Evolutionary conservation across 2,113 vertebrate genomes (phyloP).

Genomic region (Ivindomyrus marchei): DNA sequence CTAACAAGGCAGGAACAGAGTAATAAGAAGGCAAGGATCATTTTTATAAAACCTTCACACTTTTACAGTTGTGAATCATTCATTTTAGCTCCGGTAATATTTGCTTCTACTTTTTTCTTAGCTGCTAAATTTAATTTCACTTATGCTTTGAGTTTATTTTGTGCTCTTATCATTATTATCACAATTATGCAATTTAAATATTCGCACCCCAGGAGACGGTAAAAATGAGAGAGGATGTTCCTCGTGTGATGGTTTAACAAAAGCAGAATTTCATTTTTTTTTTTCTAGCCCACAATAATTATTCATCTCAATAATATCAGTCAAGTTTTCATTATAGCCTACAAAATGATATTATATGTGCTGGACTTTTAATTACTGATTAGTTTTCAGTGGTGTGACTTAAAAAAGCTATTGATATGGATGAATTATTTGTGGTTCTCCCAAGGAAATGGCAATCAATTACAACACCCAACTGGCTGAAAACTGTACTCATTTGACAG

Average conservation of each 20-base stretch:
- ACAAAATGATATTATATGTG: background rate
- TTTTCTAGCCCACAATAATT: background rate
- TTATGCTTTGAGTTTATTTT: background rate
- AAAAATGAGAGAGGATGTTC: background rate
- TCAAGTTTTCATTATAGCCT: background rate
- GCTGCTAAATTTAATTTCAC: background rate
- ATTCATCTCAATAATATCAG: background rate
- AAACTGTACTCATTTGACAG: background rate
- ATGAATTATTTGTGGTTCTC: background rate
- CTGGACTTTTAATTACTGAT: background rate
- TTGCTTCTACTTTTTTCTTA: background rate
- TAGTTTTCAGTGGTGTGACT: background rate
- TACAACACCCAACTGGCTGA: background rate
- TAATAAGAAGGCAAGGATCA: background rate
- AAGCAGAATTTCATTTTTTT: background rate
- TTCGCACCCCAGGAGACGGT: background rate
- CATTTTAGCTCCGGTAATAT: background rate
- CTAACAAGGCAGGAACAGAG: background rate
- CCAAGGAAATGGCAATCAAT: background rate
- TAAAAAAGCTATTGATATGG: constrained; percentile 1
- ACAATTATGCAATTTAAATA: background rate
- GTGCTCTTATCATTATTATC: background rate
- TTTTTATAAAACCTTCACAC: background rate
- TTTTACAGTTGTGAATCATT: background rate
- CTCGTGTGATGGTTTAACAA: background rate